Base-by-base conservation (phyloP, 1,140 invertebrate species). In the Dinothrombium tinctorium region DNA sequence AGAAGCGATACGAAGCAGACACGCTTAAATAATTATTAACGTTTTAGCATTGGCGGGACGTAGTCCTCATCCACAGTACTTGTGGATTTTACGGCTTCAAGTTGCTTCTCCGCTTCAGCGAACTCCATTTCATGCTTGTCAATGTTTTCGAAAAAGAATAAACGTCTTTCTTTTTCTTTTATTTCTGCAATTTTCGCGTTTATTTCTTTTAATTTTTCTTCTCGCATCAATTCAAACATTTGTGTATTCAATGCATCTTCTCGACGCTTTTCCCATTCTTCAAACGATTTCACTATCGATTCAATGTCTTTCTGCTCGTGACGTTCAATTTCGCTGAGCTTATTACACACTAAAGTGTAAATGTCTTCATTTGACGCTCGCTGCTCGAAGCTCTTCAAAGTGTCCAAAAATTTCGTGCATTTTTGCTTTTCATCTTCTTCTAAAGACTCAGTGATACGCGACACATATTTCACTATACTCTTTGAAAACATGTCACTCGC, bases 81-180 rank as follows among this genome's bases (percentile, higher is more conserved):
- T 9, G 29, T 33, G 4, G 33, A 24, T 32, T 44, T 44, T 22
- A 43, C 28, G 23, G 42, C 44, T 8, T 20, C 19, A 14, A 46
- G 37, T 17, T 26, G 28, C 14, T 26, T 31, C 23, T 48, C 33
- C 0, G 46, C 47, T 28, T 44, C 39, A 17, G 26, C 21, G 19
- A 39, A 40, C 24, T 50, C 46, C 11, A 50, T 44, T 40, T 41
- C 43, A 36, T 46, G 45, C 42, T 57, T 50, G 15, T 56, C 51
- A 38, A 53, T 47, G 31, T 59, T 58, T 32, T 61, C 59, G 47
- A 62, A 61, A 47, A 61, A 61, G 45, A 54, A 59, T 7, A 62
- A 49, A 1, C 41, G 25, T 21, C 58, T 51, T 50, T 59, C 57
- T 38, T 51, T 53, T 29, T 54, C 49, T 25, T 45, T 6, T 8